Percentiles rank a stretch among this genome's conserved stretches.
Evolutionary conservation across 2,888 invertebrate genomes (phyloP).

Genomic region (Pterostichus madidus): DNA sequence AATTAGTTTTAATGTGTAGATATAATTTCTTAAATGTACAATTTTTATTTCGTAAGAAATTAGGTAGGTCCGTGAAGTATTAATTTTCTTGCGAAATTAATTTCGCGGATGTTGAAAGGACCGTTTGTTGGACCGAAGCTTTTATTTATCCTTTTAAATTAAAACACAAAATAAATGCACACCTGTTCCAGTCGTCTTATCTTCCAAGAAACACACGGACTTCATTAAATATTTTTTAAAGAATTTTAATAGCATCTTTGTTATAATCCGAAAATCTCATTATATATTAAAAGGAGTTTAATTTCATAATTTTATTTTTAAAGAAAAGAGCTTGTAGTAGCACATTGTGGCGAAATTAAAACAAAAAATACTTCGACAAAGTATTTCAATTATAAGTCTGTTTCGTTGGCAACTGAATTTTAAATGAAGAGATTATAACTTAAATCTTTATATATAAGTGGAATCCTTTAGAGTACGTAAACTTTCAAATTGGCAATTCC

Average conservation of each 20-base stretch:
- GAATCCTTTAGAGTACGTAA: conserved; percentile 62
- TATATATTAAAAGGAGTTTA: conserved; percentile 58
- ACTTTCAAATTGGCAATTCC: conserved; percentile 66
- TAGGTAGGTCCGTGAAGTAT: not conserved
- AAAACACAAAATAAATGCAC: conserved; percentile 37
- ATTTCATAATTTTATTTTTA: conserved; percentile 58
- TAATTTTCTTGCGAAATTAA: conserved; percentile 26
- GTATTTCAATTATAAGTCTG: conserved; percentile 66
- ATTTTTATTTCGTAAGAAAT: not conserved
- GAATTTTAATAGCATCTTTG: conserved; percentile 57
- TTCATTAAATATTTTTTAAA: conserved; percentile 53
- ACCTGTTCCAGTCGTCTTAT: conserved; percentile 43
- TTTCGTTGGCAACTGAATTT: conserved; percentile 62
- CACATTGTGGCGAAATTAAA: conserved; percentile 60
- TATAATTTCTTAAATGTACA: not conserved
- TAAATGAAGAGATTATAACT: conserved; percentile 66
- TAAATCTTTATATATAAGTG: conserved; percentile 65
- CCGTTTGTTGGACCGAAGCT: not conserved
- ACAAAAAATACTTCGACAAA: conserved; percentile 58
- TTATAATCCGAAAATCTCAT: conserved; percentile 58
- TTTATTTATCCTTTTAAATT: conserved; percentile 39
- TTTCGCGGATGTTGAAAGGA: not conserved
- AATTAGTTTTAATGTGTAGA: not conserved
- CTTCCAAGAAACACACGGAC: conserved; percentile 35
- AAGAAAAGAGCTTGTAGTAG: conserved; percentile 38